Conservation (phyloP, 2,888 invertebrate genomes). For the Drosophila percnosoma region DNA sequence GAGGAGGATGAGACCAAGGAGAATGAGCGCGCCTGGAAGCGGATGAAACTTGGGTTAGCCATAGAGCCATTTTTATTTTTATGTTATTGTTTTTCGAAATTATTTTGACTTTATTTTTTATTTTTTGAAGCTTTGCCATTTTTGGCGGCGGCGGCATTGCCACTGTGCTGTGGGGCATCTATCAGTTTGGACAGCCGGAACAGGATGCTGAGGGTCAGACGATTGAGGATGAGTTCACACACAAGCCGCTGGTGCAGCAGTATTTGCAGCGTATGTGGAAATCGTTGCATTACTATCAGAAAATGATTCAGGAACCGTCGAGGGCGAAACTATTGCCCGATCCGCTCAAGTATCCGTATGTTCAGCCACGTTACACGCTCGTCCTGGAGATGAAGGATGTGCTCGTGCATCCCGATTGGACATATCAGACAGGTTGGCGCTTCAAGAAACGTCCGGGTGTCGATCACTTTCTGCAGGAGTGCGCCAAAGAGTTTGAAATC, state of each 20-base stretch:
- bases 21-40: slow-evolving; percentile 89
- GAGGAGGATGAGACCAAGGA: slow-evolving; percentile 88
- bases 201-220: slow-evolving; percentile 89
- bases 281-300: slow-evolving; percentile 90
- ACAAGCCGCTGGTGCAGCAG: slow-evolving; percentile 89
- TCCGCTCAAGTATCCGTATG: slow-evolving; percentile 94
- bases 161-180: slow-evolving; percentile 87
- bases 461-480: slow-evolving; percentile 95
- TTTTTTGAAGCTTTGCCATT: slow-evolving; percentile 85
- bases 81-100: background rate
- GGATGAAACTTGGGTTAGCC: slow-evolving; percentile 89
- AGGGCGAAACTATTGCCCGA: slow-evolving; percentile 97
- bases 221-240: slow-evolving; percentile 90
- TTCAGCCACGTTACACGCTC: slow-evolving; percentile 97
- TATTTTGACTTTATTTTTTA: background rate
- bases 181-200: slow-evolving; percentile 91
- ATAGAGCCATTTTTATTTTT: too few relatives aligned
- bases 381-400: slow-evolving; percentile 98
- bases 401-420: slow-evolving; percentile 99
- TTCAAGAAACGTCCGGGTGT: slow-evolving; percentile 99
- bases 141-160: slow-evolving; percentile 88
- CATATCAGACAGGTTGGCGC: slow-evolving; percentile 98
- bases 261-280: slow-evolving; percentile 90
- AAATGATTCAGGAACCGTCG: slow-evolving; percentile 96
- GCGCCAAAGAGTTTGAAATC: slow-evolving; percentile 97